Evolutionary conservation across 1,140 invertebrate species (phyloP), one percentile per base, ranked within the genome.

Genomic region (Zaprionus inermis): DNA sequence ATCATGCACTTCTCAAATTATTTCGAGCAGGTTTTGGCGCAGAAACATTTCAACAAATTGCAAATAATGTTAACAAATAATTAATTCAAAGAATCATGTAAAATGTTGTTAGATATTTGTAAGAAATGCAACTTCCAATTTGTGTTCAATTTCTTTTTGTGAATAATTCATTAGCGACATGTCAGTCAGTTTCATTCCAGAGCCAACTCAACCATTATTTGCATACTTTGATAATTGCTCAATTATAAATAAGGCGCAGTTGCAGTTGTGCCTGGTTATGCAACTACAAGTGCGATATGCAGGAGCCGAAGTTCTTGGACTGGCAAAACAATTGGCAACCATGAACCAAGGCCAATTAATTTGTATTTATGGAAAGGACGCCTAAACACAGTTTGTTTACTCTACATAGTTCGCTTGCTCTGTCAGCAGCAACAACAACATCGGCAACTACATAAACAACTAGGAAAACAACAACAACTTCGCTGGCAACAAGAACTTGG

Each of bases 321-420:
- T 22, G 44, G 44, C 55, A 49, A 34, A 69, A 66, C 38, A 63
- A 57, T 36, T 56, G 59, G 44, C 46, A 65, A 71, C 72, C 64
- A 75, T 64, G 34, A 24, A 16, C 10, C 56, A 66, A 72, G 68
- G 73, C 68, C 73, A 76, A 76, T 71, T 76, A 76, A 76, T 72
- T 71, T 71, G 68, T 71, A 71, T 71, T 75, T 71, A 75, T 64
- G 72, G 49, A 41, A 34, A 28, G 56, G 56, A 68, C 28, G n/a
- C 46, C 34, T 55, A 46, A 52, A 28, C 72, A 74, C 56, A 72
- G n/a, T 44, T 44, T 72, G 44, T 52, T 67, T 36, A 67, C 67
- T 46, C 20, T 28, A 28, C 28, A 65, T 65, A 71, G 49, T 34
- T 55, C 30, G 44, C 44, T 49, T 49, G 44, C 2, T 22, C 11